Percentiles rank a stretch among this genome's conserved stretches.
Conservation (phyloP, 2,888 invertebrate species). For the Andrena dorsata region DNA sequence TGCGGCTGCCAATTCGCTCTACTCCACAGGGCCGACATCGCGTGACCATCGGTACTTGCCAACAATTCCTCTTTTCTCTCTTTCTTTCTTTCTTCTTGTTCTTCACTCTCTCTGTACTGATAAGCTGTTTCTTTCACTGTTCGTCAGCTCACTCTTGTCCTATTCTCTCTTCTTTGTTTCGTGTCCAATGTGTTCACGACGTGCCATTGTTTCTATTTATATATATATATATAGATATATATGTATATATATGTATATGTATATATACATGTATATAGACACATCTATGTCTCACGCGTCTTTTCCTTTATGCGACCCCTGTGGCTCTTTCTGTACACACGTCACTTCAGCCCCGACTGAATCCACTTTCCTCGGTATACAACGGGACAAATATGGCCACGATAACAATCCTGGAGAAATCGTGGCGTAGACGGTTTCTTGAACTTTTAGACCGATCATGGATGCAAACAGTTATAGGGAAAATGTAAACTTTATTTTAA, state of each 20-base stretch:
- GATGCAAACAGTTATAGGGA: not conserved
- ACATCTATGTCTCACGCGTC: constrained; percentile 21
- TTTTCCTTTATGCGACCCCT: constrained; percentile 14
- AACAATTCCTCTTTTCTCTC: constrained; percentile 53
- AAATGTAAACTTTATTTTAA: not conserved
- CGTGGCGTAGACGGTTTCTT: not conserved
- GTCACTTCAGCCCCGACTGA: constrained; percentile 34
- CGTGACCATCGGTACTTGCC: constrained; percentile 84
- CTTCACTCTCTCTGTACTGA: constrained; percentile 26
- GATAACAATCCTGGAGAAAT: not conserved
- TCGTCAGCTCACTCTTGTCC: constrained; percentile 11
- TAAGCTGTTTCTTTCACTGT: constrained; percentile 24
- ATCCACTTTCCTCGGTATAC: constrained; percentile 36
- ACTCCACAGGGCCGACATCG: constrained; percentile 93
- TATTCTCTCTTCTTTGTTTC: constrained; percentile 18
- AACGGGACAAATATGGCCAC: not conserved
- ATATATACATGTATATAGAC: not conserved
- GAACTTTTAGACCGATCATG: not conserved
- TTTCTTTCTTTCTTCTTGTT: constrained; percentile 36
- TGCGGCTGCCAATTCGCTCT: constrained; percentile 96
- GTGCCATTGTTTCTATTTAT: constrained; percentile 25
- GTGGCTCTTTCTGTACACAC: constrained; percentile 21
- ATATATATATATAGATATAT: no score
- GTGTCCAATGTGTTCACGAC: constrained; percentile 24
- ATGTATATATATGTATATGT: no score